phyloP scores from a whole-genome alignment of 2,113 vertebrate genomes.

The Elanoides forficatus region DNA sequence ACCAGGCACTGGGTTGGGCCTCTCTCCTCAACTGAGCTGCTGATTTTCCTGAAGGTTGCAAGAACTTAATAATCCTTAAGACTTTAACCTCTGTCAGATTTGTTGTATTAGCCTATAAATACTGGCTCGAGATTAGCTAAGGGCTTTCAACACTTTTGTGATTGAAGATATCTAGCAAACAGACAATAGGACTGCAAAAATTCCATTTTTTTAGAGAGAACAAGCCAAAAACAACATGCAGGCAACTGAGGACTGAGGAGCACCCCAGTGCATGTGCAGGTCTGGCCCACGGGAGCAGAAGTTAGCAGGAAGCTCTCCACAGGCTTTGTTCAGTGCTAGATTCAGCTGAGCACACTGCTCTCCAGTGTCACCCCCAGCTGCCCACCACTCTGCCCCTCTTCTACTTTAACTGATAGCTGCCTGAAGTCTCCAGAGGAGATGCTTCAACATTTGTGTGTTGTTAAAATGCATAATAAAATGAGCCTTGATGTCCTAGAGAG shows the following conservation, averaged over 20 bases:
- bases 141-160: not conserved
- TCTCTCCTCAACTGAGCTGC: not conserved
- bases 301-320: not conserved
- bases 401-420: not conserved
- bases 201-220: not conserved
- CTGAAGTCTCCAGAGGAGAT: not conserved
- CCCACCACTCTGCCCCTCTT: not conserved
- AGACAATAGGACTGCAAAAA: not conserved
- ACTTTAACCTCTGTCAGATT: not conserved
- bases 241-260: not conserved
- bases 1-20: rapidly evolving
- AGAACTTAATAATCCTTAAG: not conserved
- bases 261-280: not conserved
- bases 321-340: rapidly evolving
- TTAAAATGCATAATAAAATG: not conserved
- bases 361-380: not conserved
- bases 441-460: not conserved
- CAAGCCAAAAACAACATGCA: not conserved
- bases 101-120: not conserved
- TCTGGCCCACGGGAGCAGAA: not conserved
- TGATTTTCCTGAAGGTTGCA: not conserved
- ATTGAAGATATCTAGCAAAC: not conserved
- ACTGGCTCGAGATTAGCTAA: not conserved
- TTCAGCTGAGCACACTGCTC: not conserved
- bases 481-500: not conserved